Conservation (phyloP, 2,113 vertebrate species). For the Zosterops lateralis region DNA sequence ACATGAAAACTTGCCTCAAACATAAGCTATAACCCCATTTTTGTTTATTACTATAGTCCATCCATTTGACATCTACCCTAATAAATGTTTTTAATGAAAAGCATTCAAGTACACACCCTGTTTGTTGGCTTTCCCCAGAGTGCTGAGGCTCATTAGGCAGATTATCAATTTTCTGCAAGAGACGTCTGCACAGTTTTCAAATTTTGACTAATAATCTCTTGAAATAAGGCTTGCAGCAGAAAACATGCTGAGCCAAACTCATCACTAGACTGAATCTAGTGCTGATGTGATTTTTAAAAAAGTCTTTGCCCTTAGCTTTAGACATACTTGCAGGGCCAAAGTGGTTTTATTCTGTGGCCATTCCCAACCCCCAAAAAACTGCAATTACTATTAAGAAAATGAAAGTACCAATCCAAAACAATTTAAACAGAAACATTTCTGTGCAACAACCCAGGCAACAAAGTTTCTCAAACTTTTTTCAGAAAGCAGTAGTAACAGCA, state of each 20-base stretch:
- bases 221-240: not conserved
- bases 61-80: not conserved
- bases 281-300: not conserved
- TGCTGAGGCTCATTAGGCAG: not conserved
- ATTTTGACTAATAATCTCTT: not conserved
- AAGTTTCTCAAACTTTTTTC: not conserved
- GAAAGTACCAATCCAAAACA: not conserved
- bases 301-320: not conserved
- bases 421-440: not conserved
- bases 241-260: not conserved
- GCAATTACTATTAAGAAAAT: not conserved
- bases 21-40: not conserved
- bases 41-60: not conserved
- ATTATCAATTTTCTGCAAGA: not conserved
- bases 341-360: not conserved
- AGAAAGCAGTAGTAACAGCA: not conserved
- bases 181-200: not conserved
- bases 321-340: not conserved
- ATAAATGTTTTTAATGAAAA: conserved; percentile 25
- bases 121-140: not conserved
- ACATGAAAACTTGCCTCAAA: not conserved
- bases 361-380: accelerated
- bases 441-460: not conserved
- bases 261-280: not conserved
- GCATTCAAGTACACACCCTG: not conserved